Conservation (phyloP, 2,888 invertebrate species). For the Galeruca laticollis region DNA sequence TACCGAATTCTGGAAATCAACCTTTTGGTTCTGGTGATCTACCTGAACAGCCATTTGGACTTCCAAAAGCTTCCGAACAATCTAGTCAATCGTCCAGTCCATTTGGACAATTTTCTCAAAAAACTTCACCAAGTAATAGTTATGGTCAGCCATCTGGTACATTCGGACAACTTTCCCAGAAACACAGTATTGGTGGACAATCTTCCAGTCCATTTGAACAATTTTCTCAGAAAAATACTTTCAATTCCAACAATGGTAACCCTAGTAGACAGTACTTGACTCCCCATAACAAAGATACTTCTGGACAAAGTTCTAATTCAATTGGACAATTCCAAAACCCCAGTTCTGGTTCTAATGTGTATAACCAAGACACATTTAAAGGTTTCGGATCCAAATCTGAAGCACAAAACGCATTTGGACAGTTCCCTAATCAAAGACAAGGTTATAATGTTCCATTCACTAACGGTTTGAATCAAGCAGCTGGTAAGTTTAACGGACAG, state of each 20-base stretch:
- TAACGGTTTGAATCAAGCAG: not conserved
- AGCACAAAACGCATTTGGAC: not conserved
- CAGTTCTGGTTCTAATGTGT: not conserved
- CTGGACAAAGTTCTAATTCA: constrained; percentile 18
- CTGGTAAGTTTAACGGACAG: constrained; percentile 2
- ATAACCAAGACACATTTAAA: not conserved
- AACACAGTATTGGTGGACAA: not conserved
- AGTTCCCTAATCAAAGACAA: not conserved
- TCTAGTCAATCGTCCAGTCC: constrained; percentile 5
- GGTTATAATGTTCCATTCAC: not conserved
- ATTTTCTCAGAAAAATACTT: not conserved
- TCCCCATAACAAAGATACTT: constrained; percentile 17
- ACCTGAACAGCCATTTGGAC: constrained; percentile 1
- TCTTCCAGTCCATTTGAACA: not conserved
- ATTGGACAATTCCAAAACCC: constrained; percentile 14
- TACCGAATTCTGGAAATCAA: constrained; percentile 11
- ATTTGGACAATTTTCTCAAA: constrained; percentile 10
- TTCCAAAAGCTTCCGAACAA: constrained; percentile 11
- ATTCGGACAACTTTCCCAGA: not conserved
- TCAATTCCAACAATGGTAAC: not conserved
- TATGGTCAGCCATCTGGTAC: too few species aligned
- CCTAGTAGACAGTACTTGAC: constrained; percentile 22
- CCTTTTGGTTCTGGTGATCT: not conserved
- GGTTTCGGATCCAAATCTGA: not conserved
- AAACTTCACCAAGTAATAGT: not conserved